These are phyloP conservation scores for Lampris incognitus DNA, from an alignment of 2,113 vertebrate species.

Conservation along the genomic window DNA sequence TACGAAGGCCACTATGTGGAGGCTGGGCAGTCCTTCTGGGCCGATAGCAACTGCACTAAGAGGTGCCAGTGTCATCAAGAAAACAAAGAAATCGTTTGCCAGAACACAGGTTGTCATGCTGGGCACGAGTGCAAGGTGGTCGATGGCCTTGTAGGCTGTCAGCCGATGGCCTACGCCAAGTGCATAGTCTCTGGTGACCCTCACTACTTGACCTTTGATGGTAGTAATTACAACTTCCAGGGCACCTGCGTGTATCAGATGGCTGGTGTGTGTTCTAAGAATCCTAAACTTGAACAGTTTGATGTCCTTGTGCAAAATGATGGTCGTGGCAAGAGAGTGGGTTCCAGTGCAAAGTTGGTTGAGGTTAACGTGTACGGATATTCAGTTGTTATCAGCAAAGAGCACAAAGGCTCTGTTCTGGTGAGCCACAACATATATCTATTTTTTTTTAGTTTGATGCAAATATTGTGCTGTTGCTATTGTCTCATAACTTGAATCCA, in stretches of 20 bases:
- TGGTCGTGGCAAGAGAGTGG: not conserved
- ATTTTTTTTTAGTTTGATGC: not conserved
- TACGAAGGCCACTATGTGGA: constrained; percentile 42
- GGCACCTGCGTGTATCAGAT: constrained; percentile 83
- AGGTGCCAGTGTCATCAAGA: constrained; percentile 55
- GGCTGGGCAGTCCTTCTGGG: constrained; percentile 64
- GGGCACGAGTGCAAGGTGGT: constrained; percentile 64
- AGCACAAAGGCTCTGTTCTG: constrained; percentile 30
- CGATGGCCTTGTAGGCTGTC: constrained; percentile 52
- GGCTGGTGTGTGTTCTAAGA: constrained; percentile 54
- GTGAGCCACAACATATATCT: constrained; percentile 27
- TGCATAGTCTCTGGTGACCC: constrained; percentile 75
- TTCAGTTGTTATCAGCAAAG: constrained; percentile 47
- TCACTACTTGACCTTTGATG: constrained; percentile 79
- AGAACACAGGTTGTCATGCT: constrained; percentile 6
- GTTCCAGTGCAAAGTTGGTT: constrained; percentile 66
- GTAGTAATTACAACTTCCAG: constrained; percentile 75
- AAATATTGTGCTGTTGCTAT: too few species aligned
- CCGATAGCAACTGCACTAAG: constrained; percentile 53
- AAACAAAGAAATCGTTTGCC: constrained; percentile 39
- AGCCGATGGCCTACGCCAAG: constrained; percentile 18
- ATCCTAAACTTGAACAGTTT: constrained; percentile 67
- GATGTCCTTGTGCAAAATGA: constrained; percentile 80
- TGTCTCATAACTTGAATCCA: not conserved
- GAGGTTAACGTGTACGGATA: constrained; percentile 74